A percentile compares a stretch with the other conserved stretches of the same genome.
phyloP scores from a whole-genome alignment of 1,140 invertebrate species.

The Steinernema khuongi region DNA sequence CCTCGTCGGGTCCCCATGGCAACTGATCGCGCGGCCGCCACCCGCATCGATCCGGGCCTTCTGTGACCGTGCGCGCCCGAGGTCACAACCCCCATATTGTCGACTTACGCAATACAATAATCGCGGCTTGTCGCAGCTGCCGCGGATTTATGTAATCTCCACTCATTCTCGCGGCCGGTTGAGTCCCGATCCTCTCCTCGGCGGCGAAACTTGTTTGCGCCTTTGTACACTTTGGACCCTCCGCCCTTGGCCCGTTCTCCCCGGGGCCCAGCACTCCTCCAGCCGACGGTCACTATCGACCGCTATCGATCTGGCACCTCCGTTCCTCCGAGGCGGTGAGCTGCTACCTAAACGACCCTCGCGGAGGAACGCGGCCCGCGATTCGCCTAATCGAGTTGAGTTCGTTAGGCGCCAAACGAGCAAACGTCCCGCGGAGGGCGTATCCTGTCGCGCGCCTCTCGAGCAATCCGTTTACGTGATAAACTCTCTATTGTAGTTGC shows the following conservation, averaged over 20 bases:
- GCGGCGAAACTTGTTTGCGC: slow-evolving; percentile 10
- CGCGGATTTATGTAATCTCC: slow-evolving; percentile 13
- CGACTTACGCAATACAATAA: slow-evolving; percentile 7
- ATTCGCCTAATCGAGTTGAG: slow-evolving; percentile 8
- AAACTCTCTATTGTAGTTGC: too few relatives aligned
- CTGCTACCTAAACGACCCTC: neutral
- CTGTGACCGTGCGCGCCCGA: neutral
- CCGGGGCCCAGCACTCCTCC: neutral
- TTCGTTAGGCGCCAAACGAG: slow-evolving; percentile 8
- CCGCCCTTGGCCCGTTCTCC: neutral
- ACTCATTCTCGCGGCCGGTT: neutral
- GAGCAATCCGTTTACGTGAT: neutral
- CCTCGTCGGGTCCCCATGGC: too few relatives aligned
- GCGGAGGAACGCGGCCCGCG: neutral
- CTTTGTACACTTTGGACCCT: neutral
- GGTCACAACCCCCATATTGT: neutral
- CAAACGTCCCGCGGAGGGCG: neutral
- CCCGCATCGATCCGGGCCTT: neutral
- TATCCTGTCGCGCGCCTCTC: neutral
- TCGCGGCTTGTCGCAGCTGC: slow-evolving; percentile 7
- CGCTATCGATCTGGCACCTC: neutral
- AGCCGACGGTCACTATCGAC: slow-evolving; percentile 16
- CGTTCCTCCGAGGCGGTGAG: neutral
- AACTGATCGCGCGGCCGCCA: neutral
- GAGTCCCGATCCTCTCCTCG: slow-evolving; percentile 7